Evolutionary conservation across 2,113 vertebrate genomes (phyloP), one percentile per base, ranked within the genome.

Genomic region (Embiotoca jacksoni): DNA sequence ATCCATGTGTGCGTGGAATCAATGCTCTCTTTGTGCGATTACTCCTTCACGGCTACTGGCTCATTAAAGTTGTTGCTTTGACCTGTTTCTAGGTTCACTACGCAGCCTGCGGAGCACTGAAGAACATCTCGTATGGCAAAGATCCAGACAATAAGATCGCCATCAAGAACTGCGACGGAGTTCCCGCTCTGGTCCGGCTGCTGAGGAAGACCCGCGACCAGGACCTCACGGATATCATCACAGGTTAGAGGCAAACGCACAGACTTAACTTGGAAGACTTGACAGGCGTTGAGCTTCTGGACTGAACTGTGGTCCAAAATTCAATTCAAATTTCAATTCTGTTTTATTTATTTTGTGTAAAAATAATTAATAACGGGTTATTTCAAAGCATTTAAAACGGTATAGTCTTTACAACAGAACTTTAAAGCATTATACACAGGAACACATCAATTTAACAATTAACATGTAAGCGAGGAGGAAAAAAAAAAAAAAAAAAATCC

Each of bases 141-240:
- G 97, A 99, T 89, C 84, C 91, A 39, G 98, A 99, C 77, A 99
- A 99, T 89, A 99, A 99, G 94, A 95, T 98, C 0, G 97, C 98
- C 73, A 97, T 99, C 85, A 99, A 98, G 92, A 99, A 99, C 93
- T 99, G 97, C 15, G 98, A 99, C 0, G 98, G 97, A 0, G 95
- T 99, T 1, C 96, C 97, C 0, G 97, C 97, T 1, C 94, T 99
- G 57, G 92, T 96, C 81, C 91, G 97, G 44, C 93, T 99, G 69
- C 91, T 99, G 78, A 94, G 97, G 55, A 99, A 97, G 89, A 96
- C 97, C 36, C 95, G 81, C 0, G 96, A 99, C 73, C 95, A 97
- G 92, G 96, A 97, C 75, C 97, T 98, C 68, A 98, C 96, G 0
- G 97, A 99, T 86, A 96, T 95, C 46, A 98, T 99, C 91, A 99